Base-by-base conservation (phyloP, 2,113 vertebrate species). In the Rhegmatorhina hoffmannsi region DNA sequence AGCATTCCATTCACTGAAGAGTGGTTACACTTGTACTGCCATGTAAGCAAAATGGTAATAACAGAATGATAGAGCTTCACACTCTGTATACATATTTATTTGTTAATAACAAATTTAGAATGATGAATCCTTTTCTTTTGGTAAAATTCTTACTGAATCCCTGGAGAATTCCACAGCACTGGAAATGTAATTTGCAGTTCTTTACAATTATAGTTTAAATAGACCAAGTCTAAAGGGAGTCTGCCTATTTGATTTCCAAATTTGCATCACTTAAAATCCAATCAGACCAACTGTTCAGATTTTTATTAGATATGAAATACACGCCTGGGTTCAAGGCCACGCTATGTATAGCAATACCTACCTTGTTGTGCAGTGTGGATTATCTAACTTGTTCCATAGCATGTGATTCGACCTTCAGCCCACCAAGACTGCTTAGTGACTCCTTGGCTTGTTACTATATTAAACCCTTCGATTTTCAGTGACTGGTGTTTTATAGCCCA, bases 241-340 rank as follows among this genome's bases (percentile, higher is more conserved):
- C 96, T 97, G 95, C 91, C 95, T 97, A 95, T 98, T 97, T 98
- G 97, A 98, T 98, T 98, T 98, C 97, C 93, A 98, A 97, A 98
- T 98, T 98, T 98, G 95, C 97, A 96, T 98, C 97, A 97, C 96
- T 98, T 98, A 98, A 98, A 98, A 98, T 98, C 97, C 97, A 98
- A 98, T 98, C 97, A 98, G 97, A 92, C 97, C 97, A 98, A 98
- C 97, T 98, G 97, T 98, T 98, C 69, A 60, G 95, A 97, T 98
- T 98, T 97, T 97, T 97, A 97, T 98, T 97, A 97, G 96, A 83
- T 97, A 96, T 80, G 82, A 94, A 96, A 94, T 97, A 96, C 96
- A 95, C 24, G 17, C 73, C 92, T 92, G 95, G 91, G 85, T 97
- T 96, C 94, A 95, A 96, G 94, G 84, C 96, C 43, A 14, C 21